Percentiles rank a stretch among this genome's conserved stretches.
Evolutionary conservation across 2,797 vertebrate genomes (phyloP).

Genomic region (Neostethus bicornis): DNA sequence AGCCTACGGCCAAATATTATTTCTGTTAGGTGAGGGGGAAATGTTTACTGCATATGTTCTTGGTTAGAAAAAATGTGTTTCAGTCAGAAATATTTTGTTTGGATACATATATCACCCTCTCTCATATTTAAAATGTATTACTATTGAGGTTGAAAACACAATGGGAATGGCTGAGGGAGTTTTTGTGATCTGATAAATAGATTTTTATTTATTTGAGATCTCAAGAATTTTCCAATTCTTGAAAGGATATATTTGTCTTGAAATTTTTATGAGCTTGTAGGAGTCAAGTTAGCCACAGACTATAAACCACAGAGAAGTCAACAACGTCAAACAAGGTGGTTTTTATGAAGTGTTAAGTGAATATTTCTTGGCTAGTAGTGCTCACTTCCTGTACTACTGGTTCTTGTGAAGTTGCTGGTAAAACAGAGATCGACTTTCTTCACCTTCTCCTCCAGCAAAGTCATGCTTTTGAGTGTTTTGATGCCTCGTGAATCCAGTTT

Average conservation of each 20-base stretch:
- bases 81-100: too few species aligned
- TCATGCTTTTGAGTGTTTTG: background rate
- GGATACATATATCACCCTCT: too few species aligned
- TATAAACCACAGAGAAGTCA: background rate
- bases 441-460: too few species aligned
- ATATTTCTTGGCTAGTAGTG: slow-evolving; percentile 5
- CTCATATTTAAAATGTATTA: too few species aligned
- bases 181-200: background rate
- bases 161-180: background rate
- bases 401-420: slow-evolving; percentile 3
- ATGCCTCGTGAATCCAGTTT: background rate
- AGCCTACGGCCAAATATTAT: background rate
- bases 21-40: too few species aligned
- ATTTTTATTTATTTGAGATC: background rate
- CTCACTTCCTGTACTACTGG: background rate
- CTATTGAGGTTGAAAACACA: background rate
- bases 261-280: slow-evolving; percentile 1
- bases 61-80: too few species aligned
- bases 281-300: background rate
- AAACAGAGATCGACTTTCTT: too few species aligned
- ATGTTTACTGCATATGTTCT: background rate
- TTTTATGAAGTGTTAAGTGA: slow-evolving; percentile 13
- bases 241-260: background rate
- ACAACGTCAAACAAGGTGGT: slow-evolving; percentile 6
- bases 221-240: background rate